Evolutionary conservation across 2,797 vertebrate species (phyloP).

Genomic region (Sebastes minor): DNA sequence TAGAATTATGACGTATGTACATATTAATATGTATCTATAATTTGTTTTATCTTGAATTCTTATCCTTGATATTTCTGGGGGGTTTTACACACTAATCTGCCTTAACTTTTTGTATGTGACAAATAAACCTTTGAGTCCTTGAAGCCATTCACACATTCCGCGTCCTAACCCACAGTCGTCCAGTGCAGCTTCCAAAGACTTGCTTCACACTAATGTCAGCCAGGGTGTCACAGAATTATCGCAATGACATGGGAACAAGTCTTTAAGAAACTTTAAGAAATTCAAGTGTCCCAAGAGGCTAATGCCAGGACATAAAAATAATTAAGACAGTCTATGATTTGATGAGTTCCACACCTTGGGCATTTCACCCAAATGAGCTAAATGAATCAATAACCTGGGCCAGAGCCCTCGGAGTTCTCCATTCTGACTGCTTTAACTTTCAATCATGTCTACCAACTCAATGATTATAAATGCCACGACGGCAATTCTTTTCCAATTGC

Average conservation of each 20-base stretch:
- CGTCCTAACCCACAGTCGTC: not conserved
- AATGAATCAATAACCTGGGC: constrained; percentile 64
- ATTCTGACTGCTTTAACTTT: constrained; percentile 67
- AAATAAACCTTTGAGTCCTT: not conserved
- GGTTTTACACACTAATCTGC: not conserved
- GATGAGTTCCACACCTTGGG: constrained; percentile 61
- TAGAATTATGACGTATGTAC: too few relatives aligned
- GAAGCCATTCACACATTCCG: not conserved
- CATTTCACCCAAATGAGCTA: constrained; percentile 60
- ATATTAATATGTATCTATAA: not conserved
- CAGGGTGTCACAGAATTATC: constrained; percentile 14
- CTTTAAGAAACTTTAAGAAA: constrained; percentile 43
- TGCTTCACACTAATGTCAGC: constrained; percentile 5
- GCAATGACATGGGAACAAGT: constrained; percentile 3
- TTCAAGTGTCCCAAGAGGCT: constrained; percentile 47
- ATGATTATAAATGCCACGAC: constrained; percentile 70
- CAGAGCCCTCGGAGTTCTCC: constrained; percentile 55
- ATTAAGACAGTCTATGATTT: constrained; percentile 58
- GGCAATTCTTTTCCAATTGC: constrained; percentile 71
- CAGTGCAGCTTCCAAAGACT: not conserved
- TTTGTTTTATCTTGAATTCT: not conserved
- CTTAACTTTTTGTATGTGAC: not conserved
- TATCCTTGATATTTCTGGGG: not conserved
- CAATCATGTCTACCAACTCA: constrained; percentile 68
- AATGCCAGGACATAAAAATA: constrained; percentile 59